A percentile compares a stretch with the other conserved stretches of the same genome.
These are phyloP conservation scores for Petromus typicus DNA, from an alignment of 2,113 vertebrate genomes.

Conservation along the genomic window DNA sequence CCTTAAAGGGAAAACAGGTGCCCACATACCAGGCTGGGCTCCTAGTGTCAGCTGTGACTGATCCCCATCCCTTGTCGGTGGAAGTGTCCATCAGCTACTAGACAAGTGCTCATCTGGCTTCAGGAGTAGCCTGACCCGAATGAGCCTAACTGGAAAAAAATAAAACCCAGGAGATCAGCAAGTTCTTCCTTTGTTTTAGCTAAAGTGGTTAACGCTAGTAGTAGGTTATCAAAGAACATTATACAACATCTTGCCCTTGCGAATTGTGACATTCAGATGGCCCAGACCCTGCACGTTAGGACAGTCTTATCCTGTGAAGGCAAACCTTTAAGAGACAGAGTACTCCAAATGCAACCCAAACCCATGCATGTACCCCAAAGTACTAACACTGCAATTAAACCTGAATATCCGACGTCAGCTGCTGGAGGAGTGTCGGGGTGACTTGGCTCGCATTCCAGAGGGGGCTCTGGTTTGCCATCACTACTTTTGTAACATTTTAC, in stretches of 20 bases:
- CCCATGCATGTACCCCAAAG: background rate
- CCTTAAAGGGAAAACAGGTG: background rate
- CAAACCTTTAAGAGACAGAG: background rate
- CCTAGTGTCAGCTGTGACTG: background rate
- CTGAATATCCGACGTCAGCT: background rate
- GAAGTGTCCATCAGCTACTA: background rate
- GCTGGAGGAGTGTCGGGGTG: background rate
- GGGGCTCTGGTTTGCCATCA: background rate
- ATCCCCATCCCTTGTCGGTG: background rate
- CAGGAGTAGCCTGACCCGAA: constrained; percentile 33
- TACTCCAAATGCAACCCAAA: background rate
- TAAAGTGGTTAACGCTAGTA: background rate
- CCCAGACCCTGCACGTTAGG: background rate
- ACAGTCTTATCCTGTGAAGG: background rate
- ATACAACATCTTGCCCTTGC: background rate
- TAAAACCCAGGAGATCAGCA: background rate
- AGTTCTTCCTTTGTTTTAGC: background rate
- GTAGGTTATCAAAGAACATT: background rate
- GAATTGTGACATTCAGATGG: background rate
- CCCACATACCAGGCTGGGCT: background rate
- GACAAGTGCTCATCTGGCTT: background rate
- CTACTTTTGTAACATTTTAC: background rate
- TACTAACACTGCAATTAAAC: background rate
- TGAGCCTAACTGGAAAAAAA: constrained; percentile 21
- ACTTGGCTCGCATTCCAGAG: background rate